These are phyloP conservation scores for Microchrysa polita DNA, from an alignment of 2,888 invertebrate species.

Conservation along the genomic window DNA sequence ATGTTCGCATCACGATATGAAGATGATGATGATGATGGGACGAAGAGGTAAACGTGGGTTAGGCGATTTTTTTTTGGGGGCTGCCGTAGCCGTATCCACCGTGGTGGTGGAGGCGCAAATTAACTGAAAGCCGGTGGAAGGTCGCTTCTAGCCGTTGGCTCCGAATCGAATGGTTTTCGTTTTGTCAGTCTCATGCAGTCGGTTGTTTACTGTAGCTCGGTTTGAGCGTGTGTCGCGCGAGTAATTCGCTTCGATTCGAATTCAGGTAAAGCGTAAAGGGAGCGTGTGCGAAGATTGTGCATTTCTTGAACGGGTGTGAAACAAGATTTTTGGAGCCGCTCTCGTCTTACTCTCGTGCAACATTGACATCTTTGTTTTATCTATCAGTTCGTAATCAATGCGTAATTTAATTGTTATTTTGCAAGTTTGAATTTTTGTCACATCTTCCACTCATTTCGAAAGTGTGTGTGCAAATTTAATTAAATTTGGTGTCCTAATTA, in stretches of 20 bases:
- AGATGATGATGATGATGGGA: no score
- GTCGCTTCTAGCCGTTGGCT: not conserved
- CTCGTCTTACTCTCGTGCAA: not conserved
- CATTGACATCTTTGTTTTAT: no score
- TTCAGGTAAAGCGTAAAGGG: not conserved
- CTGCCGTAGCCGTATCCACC: no score
- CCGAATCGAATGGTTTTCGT: no score
- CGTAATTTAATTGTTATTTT: no score
- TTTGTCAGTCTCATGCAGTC: slow-evolving; percentile 39
- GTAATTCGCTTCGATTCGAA: slow-evolving; percentile 27
- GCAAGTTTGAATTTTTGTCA: no score
- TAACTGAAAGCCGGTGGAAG: slow-evolving; percentile 12
- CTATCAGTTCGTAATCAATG: no score
- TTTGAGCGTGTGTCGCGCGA: slow-evolving; percentile 38
- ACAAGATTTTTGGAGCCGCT: not conserved
- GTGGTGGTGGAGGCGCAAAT: slow-evolving; percentile 20
- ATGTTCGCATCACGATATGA: no score
- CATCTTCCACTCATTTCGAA: no score
- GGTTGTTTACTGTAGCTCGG: slow-evolving; percentile 41
- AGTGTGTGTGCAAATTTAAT: no score
- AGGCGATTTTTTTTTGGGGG: slow-evolving; percentile 24
- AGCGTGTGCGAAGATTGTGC: slow-evolving; percentile 10
- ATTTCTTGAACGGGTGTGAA: no score
- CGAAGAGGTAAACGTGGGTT: not conserved
- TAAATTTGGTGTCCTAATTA: no score